These are phyloP conservation scores for Cotesia glomerata DNA, from an alignment of 1,140 invertebrate species.

Conservation along the genomic window DNA sequence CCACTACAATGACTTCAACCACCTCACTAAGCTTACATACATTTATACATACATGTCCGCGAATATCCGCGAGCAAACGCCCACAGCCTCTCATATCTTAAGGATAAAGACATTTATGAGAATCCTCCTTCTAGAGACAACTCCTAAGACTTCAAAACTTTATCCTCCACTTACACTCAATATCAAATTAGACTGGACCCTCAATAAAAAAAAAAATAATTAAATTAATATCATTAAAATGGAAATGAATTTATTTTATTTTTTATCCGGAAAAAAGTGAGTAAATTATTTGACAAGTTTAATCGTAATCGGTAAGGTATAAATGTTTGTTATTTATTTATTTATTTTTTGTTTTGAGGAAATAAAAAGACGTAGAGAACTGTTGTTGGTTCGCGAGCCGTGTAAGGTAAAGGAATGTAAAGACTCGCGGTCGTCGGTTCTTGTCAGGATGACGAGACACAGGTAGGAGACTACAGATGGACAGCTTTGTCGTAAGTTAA, in stretches of 20 bases:
- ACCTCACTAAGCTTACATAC: too few relatives aligned
- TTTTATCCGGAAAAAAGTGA: neutral
- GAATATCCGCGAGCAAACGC: constrained; percentile 37
- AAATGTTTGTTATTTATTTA: neutral
- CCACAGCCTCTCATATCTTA: constrained; percentile 59
- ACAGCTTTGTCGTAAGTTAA: constrained; percentile 8
- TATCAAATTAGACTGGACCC: neutral
- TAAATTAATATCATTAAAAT: neutral
- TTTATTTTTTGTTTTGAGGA: too few relatives aligned
- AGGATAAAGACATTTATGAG: constrained; percentile 62
- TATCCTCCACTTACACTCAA: neutral
- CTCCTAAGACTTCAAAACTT: constrained; percentile 15
- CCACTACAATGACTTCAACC: too few relatives aligned
- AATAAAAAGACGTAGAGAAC: neutral
- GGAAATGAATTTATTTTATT: neutral
- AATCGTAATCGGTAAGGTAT: neutral
- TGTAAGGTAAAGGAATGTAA: constrained; percentile 8
- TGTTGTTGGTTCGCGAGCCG: neutral
- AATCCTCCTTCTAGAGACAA: constrained; percentile 45
- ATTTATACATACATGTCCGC: neutral
- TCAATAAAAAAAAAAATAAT: neutral
- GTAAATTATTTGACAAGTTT: constrained; percentile 5
- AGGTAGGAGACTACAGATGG: neutral
- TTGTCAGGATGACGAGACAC: constrained; percentile 9
- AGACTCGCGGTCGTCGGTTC: neutral